Evolutionary conservation across 2,888 invertebrate species (phyloP), one percentile per base, ranked within the genome.

Genomic region (Camptogramma bilineatum): DNA sequence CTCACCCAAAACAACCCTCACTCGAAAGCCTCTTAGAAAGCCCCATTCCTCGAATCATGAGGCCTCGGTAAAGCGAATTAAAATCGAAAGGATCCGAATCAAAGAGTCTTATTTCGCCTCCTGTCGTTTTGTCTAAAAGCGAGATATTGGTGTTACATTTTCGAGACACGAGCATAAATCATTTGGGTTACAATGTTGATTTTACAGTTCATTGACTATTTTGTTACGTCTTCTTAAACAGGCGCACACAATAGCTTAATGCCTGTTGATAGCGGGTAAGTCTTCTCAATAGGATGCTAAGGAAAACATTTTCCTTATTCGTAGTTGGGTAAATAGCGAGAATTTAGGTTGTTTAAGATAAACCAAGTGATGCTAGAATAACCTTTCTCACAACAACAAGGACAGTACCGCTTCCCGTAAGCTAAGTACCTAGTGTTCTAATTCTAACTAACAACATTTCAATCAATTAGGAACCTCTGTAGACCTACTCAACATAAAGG

Each of bases 51-150:
- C 34, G 60, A 60, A 64, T 56, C 60, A 57, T 56, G 61, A 60
- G 44, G 58, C 59, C 60, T 59, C 66, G 31, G 57, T 52, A 68
- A 68, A 70, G 66, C 59, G 68, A 68, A 68, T 70, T 70, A 68
- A 68, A 62, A 62, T 54, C 55, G 52, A 39, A 58, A 65, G 55
- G 62, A 65, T 62, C 52, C 60, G 52, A 64, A 61, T 68, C 66
- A 70, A 66, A 68, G 59, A 68, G 54, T 59, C 60, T 62, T 66
- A 66, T 67, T 66, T 60, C 52, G 66, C 64, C 34, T 56, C 56
- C 51, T 50, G 51, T 61, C 53, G 50, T 58, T 60, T 55, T 55
- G 64, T 62, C 59, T 50, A 62, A 67, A 56, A 55, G 57, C 64
- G 34, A 64, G 48, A 52, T 62, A 65, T 69, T 56, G 50, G 19